Evolutionary conservation across 2,888 invertebrate genomes (phyloP), one percentile per base, ranked within the genome.

Genomic region (Dimorphilus gyrociliatus): DNA sequence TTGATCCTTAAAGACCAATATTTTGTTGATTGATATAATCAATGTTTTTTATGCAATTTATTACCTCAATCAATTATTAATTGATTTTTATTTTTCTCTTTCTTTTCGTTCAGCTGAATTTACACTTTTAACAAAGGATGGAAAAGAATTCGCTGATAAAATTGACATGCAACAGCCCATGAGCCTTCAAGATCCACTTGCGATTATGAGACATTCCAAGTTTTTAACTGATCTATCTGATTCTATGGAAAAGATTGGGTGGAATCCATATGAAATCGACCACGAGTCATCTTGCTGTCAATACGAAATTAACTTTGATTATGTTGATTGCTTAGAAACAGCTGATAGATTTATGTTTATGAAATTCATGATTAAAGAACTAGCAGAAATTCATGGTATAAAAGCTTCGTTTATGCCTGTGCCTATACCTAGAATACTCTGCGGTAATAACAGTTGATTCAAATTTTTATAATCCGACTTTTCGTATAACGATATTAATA

Each of bases 361-460:
- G 37, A 45, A 45, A 32, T 44, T 45, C 19, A 44, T 45, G 45
- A 39, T 45, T 10, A 45, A 44, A 40, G 35, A 35, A 10, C 18
- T 41, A 6, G 37, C 42, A 7, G 35, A 38, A 26, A 3, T 19
- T 12, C 34, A 41, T 16, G 42, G 41, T 5, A 30, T 26, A 19
- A 29, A 30, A 8, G 38, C 32, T 14, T 35, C 41, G 7, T 43
- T 43, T 35, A 43, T 43, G 43, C 43, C 43, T 6, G 31, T 37
- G 8, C 41, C 41, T n/a, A 19, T 38, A 6, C 23, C 33, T 7
- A 18, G 25, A 5, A 17, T 33, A 10, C 19, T 29, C 2, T 33
- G 33, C 19, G 33, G 29, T 33, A n/a, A 35, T 8, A 10, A n/a
- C 21, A 8, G 8, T n/a, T 8, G 21, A n/a, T n/a, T n/a, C 8